These are phyloP conservation scores for Sinodicranocentrus sp. DNA, from an alignment of 2,888 invertebrate genomes.

Conservation along the genomic window DNA sequence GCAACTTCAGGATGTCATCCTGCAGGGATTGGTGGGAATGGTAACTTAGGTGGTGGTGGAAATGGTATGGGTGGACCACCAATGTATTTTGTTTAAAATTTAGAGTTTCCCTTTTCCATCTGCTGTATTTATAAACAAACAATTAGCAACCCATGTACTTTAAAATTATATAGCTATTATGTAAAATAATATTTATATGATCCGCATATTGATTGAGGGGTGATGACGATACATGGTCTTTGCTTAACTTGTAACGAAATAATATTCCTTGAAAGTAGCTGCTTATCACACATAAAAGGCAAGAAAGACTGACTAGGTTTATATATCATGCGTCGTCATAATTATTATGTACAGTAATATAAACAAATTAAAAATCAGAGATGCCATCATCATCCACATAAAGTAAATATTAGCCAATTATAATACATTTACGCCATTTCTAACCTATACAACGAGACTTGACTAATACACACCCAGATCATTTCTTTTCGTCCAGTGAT, in stretches of 20 bases:
- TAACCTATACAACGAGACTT: slow-evolving; percentile 38
- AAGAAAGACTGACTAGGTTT: slow-evolving; percentile 63
- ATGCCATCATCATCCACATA: slow-evolving; percentile 17
- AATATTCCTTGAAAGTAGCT: not conserved
- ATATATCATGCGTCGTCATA: not conserved
- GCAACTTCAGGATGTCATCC: slow-evolving; percentile 64
- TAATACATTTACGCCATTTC: not conserved
- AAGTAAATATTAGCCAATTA: not conserved
- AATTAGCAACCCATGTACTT: too few relatives aligned
- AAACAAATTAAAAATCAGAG: not conserved
- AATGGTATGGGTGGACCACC: slow-evolving; percentile 46
- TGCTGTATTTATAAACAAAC: too few relatives aligned
- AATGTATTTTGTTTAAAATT: slow-evolving; percentile 64
- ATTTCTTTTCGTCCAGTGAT: not conserved
- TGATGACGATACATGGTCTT: not conserved
- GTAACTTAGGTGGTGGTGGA: not conserved
- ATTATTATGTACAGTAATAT: slow-evolving; percentile 1
- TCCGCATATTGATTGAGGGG: slow-evolving; percentile 6
- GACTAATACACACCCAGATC: slow-evolving; percentile 33
- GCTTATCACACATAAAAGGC: not conserved
- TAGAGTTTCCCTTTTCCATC: too few relatives aligned
- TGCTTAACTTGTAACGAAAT: not conserved
- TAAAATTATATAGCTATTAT: too few relatives aligned
- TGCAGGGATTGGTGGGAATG: not conserved
- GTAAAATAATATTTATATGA: too few relatives aligned